Evolutionary conservation across 1,140 invertebrate genomes (phyloP), one percentile per base, ranked within the genome.

Genomic region (Danaus plexippus): DNA sequence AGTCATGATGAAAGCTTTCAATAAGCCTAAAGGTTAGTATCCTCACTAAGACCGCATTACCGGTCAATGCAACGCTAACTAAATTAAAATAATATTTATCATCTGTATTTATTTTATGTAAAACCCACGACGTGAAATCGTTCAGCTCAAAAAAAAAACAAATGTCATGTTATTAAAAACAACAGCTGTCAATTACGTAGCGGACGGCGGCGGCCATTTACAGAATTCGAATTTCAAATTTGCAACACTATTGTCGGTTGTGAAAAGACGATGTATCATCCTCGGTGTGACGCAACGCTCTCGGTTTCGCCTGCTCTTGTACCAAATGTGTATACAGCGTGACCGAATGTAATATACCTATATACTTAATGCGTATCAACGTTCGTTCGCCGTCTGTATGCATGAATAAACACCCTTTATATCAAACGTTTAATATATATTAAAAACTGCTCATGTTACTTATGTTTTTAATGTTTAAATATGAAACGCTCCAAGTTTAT

Each of bases 1-100:
- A 82, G 82, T 87, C 79, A 87, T 87, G 82, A 88, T 88, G 87
- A 88, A 88, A 87, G 84, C 87, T 87, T 87, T 88, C 81, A 88
- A 81, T 81, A 87, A 87, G 85, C 87, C 86, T 67, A 88, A 88
- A 87, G 87, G 87, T 88, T 64, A 83, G 78, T 75, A 52, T 32
- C 22, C 22, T 32, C 22, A 32, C 15, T 15, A 15, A 15, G 15
- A 15, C 15, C 1, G 15, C 15, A 15, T 15, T 15, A 15, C 4
- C 2, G 22, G 2, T 6, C 22, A 32, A 2, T 6, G 7, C 22
- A 2, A 32, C 0, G 7, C 22, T 8, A 32, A 8, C 22, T 32
- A 32, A 32, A 32, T 32, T 7, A 32, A 32, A 32, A 32, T 32
- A 32, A 32, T 32, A 32, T 32, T 32, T 6, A 32, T 32, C 22